Base-by-base conservation (phyloP, 2,888 invertebrate species). In the Lithophane ornitopus region DNA sequence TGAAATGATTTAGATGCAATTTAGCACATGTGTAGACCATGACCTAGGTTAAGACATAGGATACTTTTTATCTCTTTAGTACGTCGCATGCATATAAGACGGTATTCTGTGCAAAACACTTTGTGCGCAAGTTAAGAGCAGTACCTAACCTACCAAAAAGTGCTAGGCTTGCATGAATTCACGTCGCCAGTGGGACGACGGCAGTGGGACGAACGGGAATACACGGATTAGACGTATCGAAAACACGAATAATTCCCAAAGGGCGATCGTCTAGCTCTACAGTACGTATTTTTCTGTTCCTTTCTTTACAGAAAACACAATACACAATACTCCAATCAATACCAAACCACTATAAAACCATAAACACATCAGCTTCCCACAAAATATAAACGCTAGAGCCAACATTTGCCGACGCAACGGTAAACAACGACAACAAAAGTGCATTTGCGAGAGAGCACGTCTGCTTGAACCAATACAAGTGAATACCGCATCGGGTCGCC, bases 351-450 rank as follows among this genome's bases (percentile, higher is more conserved):
- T 70, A 74, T 80, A 80, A 83, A 77, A 28, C 80, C 75, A 85
- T 83, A 82, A 86, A 86, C 85, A 89, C 84, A 87, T 80, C 80
- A 85, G 79, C 78, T 80, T 61, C 46, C 82, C 80, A 80, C 85
- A 81, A 83, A 80, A 75, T 82, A 81, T 76, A 84, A 84, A 88
- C 80, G 74, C 77, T 84, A 84, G 87, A 85, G 77, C 87, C 85
- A 85, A 81, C 83, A 77, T 87, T 72, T 86, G 77, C 87, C 84
- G 87, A 87, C 85, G 85, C 85, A 78, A 86, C 87, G 84, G 88
- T 90, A 90, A 89, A 89, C 90, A 89, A 89, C 88, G 89, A 87
- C 90, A 88, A 76, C 82, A 86, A 90, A 91, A 91, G 90, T 91
- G 91, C 91, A 91, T 91, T 90, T 91, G 84, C 87, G 82, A 80